Evolutionary conservation across 35 echinoderm and acorn worm genomes (phyloP).

Genomic region (Hemicentrotus pulcherrimus): DNA sequence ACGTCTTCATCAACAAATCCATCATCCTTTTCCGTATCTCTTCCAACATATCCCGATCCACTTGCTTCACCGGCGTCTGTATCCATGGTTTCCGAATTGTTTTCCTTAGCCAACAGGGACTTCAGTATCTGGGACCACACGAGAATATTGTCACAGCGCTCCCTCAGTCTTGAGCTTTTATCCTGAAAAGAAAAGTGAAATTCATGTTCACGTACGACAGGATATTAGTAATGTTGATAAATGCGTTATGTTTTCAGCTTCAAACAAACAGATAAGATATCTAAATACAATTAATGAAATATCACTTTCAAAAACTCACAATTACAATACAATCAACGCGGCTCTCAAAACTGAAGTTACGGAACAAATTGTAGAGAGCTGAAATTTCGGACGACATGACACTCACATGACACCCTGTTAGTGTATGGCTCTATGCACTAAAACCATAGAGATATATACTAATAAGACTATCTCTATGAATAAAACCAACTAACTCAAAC

Average conservation of each 20-base stretch:
- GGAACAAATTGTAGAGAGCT: no score
- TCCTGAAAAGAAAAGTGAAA: not conserved
- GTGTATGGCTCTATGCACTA: no score
- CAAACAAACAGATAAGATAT: not conserved
- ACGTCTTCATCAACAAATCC: constrained; percentile 48
- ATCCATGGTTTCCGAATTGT: not conserved
- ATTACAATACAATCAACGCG: no score
- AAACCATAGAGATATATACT: no score
- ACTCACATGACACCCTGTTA: no score
- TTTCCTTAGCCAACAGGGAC: not conserved
- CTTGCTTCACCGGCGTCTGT: constrained; percentile 22
- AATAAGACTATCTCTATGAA: no score
- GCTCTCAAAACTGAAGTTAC: no score
- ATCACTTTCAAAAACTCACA: not conserved
- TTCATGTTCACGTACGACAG: not conserved
- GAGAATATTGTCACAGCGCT: not conserved
- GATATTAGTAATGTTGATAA: not conserved
- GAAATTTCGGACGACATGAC: no score
- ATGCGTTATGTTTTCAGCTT: not conserved
- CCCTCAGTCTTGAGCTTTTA: not conserved
- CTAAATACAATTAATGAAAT: not conserved
- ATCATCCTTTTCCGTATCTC: constrained; percentile 29
- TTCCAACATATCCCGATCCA: constrained; percentile 26
- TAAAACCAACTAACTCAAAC: no score
- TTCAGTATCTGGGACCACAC: not conserved